A percentile compares a stretch with the other conserved stretches of the same genome.
phyloP scores from a whole-genome alignment of 2,113 vertebrate species.

The Nothocercus julius region DNA sequence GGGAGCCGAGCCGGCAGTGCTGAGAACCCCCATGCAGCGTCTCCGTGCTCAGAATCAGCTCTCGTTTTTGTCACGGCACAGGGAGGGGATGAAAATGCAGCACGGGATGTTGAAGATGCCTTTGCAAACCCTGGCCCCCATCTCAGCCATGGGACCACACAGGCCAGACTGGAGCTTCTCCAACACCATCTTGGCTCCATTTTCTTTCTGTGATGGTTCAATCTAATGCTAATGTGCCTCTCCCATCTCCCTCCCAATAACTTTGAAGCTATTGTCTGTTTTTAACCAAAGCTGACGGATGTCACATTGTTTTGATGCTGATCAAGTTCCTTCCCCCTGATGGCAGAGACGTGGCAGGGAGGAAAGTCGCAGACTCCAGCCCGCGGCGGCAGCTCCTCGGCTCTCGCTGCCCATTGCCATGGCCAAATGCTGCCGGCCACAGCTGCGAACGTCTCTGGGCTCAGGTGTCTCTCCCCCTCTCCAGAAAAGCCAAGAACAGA shows the following conservation, averaged over 20 bases:
- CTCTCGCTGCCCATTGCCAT: neutral
- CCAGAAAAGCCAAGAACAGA: neutral
- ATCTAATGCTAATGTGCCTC: neutral
- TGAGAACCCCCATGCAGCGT: neutral
- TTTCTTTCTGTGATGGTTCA: neutral
- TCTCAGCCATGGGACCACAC: fast-evolving
- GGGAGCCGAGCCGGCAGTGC: neutral
- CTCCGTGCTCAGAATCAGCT: neutral
- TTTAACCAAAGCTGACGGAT: constrained; percentile 38
- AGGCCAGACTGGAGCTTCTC: neutral
- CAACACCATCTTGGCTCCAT: neutral
- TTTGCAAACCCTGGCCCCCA: neutral
- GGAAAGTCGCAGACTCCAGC: neutral
- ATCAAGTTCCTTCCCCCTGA: neutral
- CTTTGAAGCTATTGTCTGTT: fast-evolving
- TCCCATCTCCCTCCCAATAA: neutral
- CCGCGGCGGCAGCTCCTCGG: neutral
- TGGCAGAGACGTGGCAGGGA: neutral
- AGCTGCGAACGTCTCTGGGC: neutral
- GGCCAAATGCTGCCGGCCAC: neutral
- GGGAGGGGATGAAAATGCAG: fast-evolving
- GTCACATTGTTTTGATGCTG: neutral
- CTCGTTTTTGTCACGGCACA: neutral
- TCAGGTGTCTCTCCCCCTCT: neutral
- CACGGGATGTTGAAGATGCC: neutral